Evolutionary conservation across 2,113 vertebrate species (phyloP).

Genomic region (Dasyprocta punctata): DNA sequence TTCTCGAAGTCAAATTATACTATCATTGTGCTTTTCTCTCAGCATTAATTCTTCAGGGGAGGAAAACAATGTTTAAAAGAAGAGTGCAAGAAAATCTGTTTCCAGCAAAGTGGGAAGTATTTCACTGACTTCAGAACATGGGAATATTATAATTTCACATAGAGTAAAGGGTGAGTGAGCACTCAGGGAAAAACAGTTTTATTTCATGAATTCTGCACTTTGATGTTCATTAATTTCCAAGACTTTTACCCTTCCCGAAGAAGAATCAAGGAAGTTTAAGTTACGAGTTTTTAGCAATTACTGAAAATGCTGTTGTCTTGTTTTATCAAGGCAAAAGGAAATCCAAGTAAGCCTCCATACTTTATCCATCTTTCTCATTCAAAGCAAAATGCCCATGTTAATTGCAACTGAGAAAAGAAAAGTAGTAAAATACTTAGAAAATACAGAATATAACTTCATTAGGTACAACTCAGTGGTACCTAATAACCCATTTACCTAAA

Average conservation of each 20-base stretch:
- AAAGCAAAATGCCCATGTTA: neutral
- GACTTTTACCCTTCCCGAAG: neutral
- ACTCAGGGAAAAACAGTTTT: neutral
- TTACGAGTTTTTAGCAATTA: neutral
- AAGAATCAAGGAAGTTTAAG: neutral
- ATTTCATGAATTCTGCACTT: neutral
- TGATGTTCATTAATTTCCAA: neutral
- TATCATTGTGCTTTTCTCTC: neutral
- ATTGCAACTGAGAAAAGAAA: neutral
- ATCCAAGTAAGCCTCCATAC: rapidly evolving
- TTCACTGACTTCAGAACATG: neutral
- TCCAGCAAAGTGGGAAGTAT: neutral
- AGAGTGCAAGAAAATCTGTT: neutral
- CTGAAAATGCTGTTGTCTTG: neutral
- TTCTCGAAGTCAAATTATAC: neutral
- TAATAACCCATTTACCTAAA: neutral
- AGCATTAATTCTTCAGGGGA: neutral
- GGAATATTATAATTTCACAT: neutral
- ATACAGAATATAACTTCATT: neutral
- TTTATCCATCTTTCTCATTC: neutral
- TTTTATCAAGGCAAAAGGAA: neutral
- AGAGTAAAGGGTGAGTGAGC: neutral
- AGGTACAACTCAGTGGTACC: neutral
- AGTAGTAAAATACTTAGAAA: neutral
- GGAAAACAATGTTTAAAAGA: neutral